Base-by-base conservation (phyloP, 2,888 invertebrate species). In the Baccha elongata region DNA sequence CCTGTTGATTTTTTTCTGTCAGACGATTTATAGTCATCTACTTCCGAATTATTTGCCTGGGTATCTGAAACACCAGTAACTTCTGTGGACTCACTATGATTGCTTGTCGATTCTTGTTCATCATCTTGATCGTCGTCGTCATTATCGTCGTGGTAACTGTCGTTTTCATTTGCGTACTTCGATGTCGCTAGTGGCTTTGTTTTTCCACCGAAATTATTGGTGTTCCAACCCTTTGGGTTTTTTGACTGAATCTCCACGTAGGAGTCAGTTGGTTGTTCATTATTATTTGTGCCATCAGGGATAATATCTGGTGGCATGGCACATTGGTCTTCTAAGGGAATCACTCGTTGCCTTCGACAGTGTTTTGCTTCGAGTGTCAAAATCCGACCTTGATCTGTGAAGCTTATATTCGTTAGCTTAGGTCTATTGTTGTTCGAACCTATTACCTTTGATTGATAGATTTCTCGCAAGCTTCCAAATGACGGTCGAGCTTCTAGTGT, bases 291-390 rank as follows among this genome's bases (percentile, higher is more conserved):
- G 7, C 84, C 85, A n/a, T 85, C 83, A 5, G 88, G 87, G 55
- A 95, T 92, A 11, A 95, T 92, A 87, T 95, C 95, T 0, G 95
- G 95, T 21, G 94, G 93, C 48, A 92, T 91, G 8, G 88, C 86
- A 85, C 89, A 91, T 79, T 92, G 87, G 64, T 86, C 85, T 53
- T 86, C 85, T 23, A 71, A 52, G 15, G 84, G 84, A 5, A 78
- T 86, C 23, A 87, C 86, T 1, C 96, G 91, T 88, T 96, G 96
- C 42, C 96, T 91, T 75, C 94, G 94, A 1, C 94, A 94, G 87
- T 96, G 96, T 78, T 95, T 92, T 10, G 93, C 92, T 87, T 96
- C 95, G 58, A 96, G 91, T 0, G 95, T 95, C 19, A 96, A 88
- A 60, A 94, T 91, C 44, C 93, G 92, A 1, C 94, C 94, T 88